A percentile compares a stretch with the other conserved stretches of the same genome.
Evolutionary conservation across 1,140 invertebrate species (phyloP).

Genomic region (Cryptotermes secundus): DNA sequence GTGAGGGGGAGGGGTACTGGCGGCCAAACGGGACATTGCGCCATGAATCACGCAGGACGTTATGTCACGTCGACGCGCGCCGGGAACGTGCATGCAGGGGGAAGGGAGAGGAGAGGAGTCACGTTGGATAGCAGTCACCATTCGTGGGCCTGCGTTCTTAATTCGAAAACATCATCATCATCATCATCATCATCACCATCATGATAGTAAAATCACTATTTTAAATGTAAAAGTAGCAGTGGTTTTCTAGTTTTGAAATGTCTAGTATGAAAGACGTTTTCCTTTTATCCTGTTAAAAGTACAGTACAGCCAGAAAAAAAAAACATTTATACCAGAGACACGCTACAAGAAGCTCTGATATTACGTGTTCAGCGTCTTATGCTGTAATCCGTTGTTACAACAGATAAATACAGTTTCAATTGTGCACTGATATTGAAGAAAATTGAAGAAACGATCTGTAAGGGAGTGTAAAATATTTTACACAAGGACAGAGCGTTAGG

Average conservation of each 20-base stretch:
- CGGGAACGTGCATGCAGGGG: background rate
- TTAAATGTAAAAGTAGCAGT: background rate
- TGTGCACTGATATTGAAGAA: too few species aligned
- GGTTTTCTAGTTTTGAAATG: background rate
- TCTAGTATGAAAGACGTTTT: background rate
- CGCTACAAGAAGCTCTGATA: too few species aligned
- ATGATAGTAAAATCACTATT: background rate
- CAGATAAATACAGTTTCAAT: too few species aligned
- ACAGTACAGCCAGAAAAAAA: too few species aligned
- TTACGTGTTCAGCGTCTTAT: too few species aligned
- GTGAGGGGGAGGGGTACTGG: background rate
- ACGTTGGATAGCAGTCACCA: background rate
- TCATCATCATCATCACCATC: too few species aligned
- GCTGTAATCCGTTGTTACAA: too few species aligned
- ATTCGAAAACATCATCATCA: background rate
- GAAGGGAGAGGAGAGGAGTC: background rate
- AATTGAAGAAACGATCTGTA: too few species aligned
- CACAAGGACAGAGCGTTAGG: too few species aligned
- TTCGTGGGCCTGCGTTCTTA: background rate
- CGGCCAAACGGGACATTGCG: slow-evolving; percentile 1
- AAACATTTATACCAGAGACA: too few species aligned
- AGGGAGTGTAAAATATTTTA: too few species aligned
- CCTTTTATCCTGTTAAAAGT: background rate
- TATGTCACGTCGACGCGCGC: slow-evolving; percentile 1
- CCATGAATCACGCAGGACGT: slow-evolving; percentile 3